Base-by-base conservation (phyloP, 2,888 invertebrate species). In the Rhopalosiphum nymphaeae region DNA sequence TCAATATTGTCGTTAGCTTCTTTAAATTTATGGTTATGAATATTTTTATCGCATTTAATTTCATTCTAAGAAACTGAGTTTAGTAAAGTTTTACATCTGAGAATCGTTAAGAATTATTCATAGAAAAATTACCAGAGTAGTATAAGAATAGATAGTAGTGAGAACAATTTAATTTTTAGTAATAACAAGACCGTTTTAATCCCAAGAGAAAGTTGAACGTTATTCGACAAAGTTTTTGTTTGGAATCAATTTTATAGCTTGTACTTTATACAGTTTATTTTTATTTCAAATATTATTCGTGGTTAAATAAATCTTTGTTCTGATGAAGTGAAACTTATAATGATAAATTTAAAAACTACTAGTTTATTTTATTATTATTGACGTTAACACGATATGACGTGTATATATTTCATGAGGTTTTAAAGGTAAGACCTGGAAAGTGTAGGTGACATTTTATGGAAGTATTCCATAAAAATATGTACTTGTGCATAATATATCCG, bases 331-430 rank as follows among this genome's bases (percentile, higher is more conserved):
- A 89, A 89, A 89, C 44, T 56, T 53, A 56, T 88, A 42, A 57
- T 42, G 46, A 90, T 53, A 88, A 53, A 88, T 88, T 88, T 88
- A 36, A 88, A 88, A 61, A 90, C 61, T 61, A 61, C n/a, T 25
- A 46, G 67, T 46, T 90, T 90, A 46, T 90, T 46, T 90, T 90
- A 90, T 90, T 61, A 61, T 36, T 26, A 44, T 29, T 89, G 44
- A 61, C 29, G n/a, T 46, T 89, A 89, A 1, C 25, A 9, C 29
- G 1, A 42, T 57, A 16, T 16, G 61, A 89, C 29, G 61, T n/a
- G 67, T 86, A 36, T n/a, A 46, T 26, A 44, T 42, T 44, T 44
- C n/a, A 29, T 25, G 85, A 44, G 25, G 29, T 29, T 16, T 57
- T 49, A 57, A 61, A 36, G 3, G 16, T 21, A 53, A 53, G 53